Percentiles rank a stretch among this genome's conserved stretches.
These are phyloP conservation scores for Manduca sexta DNA, from an alignment of 1,140 invertebrate genomes.

Conservation along the genomic window DNA sequence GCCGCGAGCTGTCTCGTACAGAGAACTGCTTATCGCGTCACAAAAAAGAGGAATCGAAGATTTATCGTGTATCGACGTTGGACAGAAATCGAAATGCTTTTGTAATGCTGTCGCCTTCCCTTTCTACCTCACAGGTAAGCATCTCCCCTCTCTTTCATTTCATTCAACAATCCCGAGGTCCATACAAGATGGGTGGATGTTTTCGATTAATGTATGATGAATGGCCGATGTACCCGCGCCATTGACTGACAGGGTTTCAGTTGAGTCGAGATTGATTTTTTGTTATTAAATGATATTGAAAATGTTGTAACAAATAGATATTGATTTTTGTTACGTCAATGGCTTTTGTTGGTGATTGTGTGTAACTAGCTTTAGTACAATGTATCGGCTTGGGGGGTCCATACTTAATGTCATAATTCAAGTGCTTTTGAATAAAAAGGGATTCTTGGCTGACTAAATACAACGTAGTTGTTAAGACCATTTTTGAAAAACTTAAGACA, in stretches of 20 bases:
- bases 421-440: too few relatives aligned
- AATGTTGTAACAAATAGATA: too few relatives aligned
- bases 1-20: conserved; percentile 48
- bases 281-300: too few relatives aligned
- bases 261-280: neutral
- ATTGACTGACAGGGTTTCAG: neutral
- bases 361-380: too few relatives aligned
- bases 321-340: too few relatives aligned
- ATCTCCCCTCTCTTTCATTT: conserved; percentile 28
- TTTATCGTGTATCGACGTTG: conserved; percentile 61
- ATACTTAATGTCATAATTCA: too few relatives aligned
- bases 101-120: conserved; percentile 27
- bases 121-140: conserved; percentile 10
- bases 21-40: conserved; percentile 36
- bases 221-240: conserved; percentile 15
- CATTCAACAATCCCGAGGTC: conserved; percentile 41
- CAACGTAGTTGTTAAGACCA: too few relatives aligned
- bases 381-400: too few relatives aligned
- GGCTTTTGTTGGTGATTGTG: too few relatives aligned
- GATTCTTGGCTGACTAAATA: too few relatives aligned
- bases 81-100: conserved; percentile 20
- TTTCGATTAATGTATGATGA: conserved; percentile 52
- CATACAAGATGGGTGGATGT: conserved; percentile 35
- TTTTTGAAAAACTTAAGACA: too few relatives aligned
- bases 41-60: conserved; percentile 44